phyloP scores from a whole-genome alignment of 2,888 invertebrate species.

The Drosophila nr. medialis region DNA sequence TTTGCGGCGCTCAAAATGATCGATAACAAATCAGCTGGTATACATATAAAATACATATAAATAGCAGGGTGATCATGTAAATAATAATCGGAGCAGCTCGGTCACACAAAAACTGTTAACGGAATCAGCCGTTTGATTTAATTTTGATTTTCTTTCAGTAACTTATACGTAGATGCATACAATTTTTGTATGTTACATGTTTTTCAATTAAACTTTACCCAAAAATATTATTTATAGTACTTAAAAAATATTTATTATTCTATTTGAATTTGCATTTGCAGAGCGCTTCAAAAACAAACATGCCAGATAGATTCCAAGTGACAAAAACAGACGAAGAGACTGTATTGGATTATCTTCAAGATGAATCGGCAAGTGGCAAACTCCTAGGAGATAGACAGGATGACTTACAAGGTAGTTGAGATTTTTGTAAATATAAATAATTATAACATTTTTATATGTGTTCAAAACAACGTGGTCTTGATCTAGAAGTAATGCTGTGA shows the following conservation, averaged over 20 bases:
- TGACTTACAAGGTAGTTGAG: constrained; percentile 71
- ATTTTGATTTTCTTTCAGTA: constrained; percentile 1
- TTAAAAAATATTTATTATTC: constrained; percentile 11
- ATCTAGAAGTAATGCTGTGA: not conserved
- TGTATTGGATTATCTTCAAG: constrained; percentile 75
- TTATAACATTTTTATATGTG: not conserved
- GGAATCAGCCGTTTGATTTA: not conserved
- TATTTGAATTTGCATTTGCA: constrained; percentile 25
- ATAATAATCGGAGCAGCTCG: not conserved
- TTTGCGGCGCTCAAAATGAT: constrained; percentile 9
- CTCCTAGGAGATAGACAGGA: constrained; percentile 76
- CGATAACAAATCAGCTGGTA: constrained; percentile 12
- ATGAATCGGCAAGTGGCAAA: constrained; percentile 82
- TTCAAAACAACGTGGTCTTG: not conserved
- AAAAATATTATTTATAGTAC: not conserved
- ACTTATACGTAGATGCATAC: not conserved
- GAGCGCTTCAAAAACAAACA: constrained; percentile 56
- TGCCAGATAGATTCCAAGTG: constrained; percentile 84
- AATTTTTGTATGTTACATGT: not conserved
- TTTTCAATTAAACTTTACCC: not conserved
- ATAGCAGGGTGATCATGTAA: constrained; percentile 1
- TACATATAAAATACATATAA: not conserved
- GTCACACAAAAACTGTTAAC: not conserved
- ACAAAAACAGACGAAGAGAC: constrained; percentile 82
- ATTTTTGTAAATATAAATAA: not conserved